These are phyloP conservation scores for Lamprotornis superbus DNA, from an alignment of 2,113 vertebrate genomes.

Conservation along the genomic window DNA sequence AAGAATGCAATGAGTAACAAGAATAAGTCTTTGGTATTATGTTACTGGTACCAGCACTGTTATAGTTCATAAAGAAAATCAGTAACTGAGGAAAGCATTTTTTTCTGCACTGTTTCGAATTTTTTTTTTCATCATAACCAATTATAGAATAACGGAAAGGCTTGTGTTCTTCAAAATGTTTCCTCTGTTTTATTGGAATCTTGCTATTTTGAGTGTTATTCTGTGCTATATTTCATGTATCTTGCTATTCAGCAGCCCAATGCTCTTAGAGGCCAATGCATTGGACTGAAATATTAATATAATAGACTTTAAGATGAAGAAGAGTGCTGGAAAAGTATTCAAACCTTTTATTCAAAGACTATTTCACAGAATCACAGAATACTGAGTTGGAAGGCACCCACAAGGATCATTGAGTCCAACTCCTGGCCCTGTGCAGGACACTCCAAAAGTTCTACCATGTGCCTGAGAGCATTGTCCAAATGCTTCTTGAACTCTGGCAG, in stretches of 20 bases:
- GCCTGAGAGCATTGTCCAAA: neutral
- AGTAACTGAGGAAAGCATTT: neutral
- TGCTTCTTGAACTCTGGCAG: neutral
- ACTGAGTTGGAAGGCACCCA: neutral
- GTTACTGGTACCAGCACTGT: neutral
- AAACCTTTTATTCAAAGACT: neutral
- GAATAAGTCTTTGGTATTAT: constrained; percentile 17
- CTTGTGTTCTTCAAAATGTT: neutral
- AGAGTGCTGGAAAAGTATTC: neutral
- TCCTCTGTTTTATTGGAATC: neutral
- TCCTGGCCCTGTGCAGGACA: neutral
- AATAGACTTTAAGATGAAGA: neutral
- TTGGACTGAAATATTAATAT: neutral
- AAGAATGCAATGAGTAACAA: constrained; percentile 1
- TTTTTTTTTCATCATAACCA: neutral
- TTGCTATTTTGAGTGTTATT: neutral
- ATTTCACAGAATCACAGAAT: neutral
- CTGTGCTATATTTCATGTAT: neutral
- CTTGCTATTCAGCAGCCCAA: neutral
- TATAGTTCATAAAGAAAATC: neutral
- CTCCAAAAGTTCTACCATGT: neutral
- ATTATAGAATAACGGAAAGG: neutral
- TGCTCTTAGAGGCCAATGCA: neutral
- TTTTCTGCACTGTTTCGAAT: neutral
- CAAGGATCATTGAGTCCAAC: neutral